Conservation (phyloP, 2,888 invertebrate species). For the Habroteleia sp. region DNA sequence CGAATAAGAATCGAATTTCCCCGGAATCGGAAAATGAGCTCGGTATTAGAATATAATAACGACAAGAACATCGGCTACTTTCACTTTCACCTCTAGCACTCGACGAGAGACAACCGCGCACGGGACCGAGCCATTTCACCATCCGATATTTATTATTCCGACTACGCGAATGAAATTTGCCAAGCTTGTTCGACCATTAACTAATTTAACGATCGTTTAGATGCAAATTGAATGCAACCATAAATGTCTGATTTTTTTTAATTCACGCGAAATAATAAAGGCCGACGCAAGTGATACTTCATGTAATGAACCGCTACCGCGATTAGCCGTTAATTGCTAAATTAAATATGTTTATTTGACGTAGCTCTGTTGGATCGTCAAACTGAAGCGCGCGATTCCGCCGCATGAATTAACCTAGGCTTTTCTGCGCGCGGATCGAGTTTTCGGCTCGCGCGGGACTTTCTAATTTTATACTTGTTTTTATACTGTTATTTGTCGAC, state of each 20-base stretch:
- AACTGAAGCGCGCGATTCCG: constrained; percentile 8
- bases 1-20: constrained; percentile 8
- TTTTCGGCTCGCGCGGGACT: constrained; percentile 12
- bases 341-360: constrained; percentile 31
- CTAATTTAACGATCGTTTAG: constrained; percentile 33
- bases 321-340: constrained; percentile 2
- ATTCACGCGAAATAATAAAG: constrained; percentile 29
- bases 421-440: constrained; percentile 9
- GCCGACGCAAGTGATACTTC: constrained; percentile 8
- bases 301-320: constrained; percentile 1
- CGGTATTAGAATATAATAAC: constrained; percentile 55
- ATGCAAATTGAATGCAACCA: constrained; percentile 1
- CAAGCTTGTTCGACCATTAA: constrained; percentile 38
- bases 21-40: constrained; percentile 45
- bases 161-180: constrained; percentile 34
- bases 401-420: constrained; percentile 3
- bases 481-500: constrained; percentile 1
- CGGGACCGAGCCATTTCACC: constrained; percentile 62
- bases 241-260: constrained; percentile 29
- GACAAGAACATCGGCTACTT: constrained; percentile 54
- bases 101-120: constrained; percentile 40
- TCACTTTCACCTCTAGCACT: constrained; percentile 48
- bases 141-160: constrained; percentile 48
- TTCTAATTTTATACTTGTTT: constrained; percentile 35
- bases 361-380: constrained; percentile 4